phyloP scores from a whole-genome alignment of 2,113 vertebrate genomes.

The Eulemur rufifrons region DNA sequence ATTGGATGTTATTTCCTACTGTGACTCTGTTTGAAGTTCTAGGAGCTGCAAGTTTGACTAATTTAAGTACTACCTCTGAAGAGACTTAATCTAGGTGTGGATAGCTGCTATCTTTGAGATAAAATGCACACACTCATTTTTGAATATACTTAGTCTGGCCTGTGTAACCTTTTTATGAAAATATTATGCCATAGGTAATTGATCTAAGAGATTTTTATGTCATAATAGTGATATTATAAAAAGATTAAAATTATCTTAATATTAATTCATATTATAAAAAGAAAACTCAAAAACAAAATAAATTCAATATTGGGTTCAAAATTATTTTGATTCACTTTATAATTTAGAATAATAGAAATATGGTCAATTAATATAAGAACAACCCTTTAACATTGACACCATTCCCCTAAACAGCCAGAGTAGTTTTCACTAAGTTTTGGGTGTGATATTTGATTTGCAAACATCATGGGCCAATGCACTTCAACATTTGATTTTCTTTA shows the following conservation, averaged over 20 bases:
- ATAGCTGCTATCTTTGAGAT: not conserved
- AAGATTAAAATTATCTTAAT: not conserved
- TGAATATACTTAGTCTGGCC: not conserved
- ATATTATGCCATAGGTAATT: not conserved
- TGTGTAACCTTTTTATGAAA: not conserved
- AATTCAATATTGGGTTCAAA: not conserved
- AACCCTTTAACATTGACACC: not conserved
- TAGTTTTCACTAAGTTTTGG: not conserved
- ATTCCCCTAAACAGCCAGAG: not conserved
- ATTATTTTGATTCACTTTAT: conserved; percentile 15
- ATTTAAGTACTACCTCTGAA: not conserved
- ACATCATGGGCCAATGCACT: not conserved
- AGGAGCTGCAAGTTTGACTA: not conserved
- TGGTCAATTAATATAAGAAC: not conserved
- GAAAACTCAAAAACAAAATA: not conserved
- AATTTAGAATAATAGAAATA: not conserved
- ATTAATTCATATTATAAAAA: not conserved
- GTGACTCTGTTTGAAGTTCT: not conserved
- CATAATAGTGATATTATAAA: not conserved
- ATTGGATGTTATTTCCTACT: not conserved
- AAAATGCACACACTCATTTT: not conserved
- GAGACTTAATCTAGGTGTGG: not conserved
- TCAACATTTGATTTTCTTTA: not conserved
- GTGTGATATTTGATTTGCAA: not conserved
- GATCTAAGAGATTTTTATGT: not conserved